These are phyloP conservation scores for Atherinosoma microstoma DNA, from an alignment of 2,797 vertebrate genomes.

Conservation along the genomic window DNA sequence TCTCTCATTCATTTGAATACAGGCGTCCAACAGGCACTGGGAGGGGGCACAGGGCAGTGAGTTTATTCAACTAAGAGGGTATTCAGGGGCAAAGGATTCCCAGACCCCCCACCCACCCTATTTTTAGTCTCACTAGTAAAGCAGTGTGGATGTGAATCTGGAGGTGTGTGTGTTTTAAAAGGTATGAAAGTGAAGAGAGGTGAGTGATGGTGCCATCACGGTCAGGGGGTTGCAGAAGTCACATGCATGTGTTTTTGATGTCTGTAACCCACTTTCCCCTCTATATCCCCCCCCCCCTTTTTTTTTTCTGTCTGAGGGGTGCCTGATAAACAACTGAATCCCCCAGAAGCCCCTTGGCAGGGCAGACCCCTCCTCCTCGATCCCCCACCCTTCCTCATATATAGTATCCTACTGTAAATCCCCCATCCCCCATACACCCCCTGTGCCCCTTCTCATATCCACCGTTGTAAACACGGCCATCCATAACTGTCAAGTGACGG, in stretches of 20 bases:
- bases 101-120: slow-evolving; percentile 4
- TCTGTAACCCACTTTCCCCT: slow-evolving; percentile 79
- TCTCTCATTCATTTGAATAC: slow-evolving; percentile 50
- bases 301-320: slow-evolving; percentile 68
- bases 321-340: slow-evolving; percentile 78
- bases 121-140: slow-evolving; percentile 64
- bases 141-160: slow-evolving; percentile 4
- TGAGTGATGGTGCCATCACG: slow-evolving; percentile 40
- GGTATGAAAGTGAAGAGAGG: slow-evolving; percentile 54
- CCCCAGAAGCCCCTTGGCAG: slow-evolving; percentile 67
- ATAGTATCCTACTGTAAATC: slow-evolving; percentile 70
- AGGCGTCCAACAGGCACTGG: slow-evolving; percentile 38
- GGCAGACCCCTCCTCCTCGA: slow-evolving; percentile 41
- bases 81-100: slow-evolving; percentile 20
- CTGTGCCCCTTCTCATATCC: slow-evolving; percentile 35
- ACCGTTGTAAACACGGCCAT: slow-evolving; percentile 62
- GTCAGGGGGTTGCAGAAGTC: slow-evolving; percentile 54
- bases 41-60: slow-evolving; percentile 47
- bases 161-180: slow-evolving; percentile 7
- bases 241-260: slow-evolving; percentile 67
- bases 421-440: slow-evolving; percentile 45
- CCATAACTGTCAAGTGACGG: slow-evolving; percentile 45
- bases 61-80: slow-evolving; percentile 61
- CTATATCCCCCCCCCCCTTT: slow-evolving; percentile 4
- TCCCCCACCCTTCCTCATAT: slow-evolving; percentile 34